Evolutionary conservation across 1,140 invertebrate genomes (phyloP).

Genomic region (Oryctes rhinoceros): DNA sequence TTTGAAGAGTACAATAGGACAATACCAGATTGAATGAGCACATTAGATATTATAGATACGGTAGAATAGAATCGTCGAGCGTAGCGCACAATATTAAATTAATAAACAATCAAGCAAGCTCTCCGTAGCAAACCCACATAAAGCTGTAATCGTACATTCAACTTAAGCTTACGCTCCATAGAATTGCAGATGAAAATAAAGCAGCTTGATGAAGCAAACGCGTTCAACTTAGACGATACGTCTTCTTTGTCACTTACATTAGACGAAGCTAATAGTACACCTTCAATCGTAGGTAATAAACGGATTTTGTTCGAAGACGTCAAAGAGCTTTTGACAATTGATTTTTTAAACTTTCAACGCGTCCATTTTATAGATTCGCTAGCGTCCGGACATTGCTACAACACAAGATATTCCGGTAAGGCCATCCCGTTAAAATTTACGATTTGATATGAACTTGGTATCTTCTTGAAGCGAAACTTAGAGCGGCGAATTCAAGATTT

Average conservation of each 20-base stretch:
- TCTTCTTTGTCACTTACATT: neutral
- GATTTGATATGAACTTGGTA: neutral
- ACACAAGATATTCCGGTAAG: constrained; percentile 37
- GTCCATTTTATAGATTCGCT: neutral
- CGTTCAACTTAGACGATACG: neutral
- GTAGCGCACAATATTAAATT: too few relatives aligned
- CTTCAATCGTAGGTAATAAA: constrained; percentile 25
- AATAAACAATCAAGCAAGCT: constrained; percentile 3
- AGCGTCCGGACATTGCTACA: constrained; percentile 4
- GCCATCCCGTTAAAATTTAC: neutral
- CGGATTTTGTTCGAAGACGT: neutral
- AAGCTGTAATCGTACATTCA: neutral
- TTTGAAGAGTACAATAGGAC: too few relatives aligned
- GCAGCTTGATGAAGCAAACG: neutral
- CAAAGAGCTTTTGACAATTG: neutral
- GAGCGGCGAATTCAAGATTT: neutral
- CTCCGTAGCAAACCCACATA: neutral
- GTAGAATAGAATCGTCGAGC: too few relatives aligned
- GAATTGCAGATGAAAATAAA: neutral
- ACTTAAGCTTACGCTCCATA: neutral
- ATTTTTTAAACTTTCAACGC: neutral
- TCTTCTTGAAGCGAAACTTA: constrained; percentile 13
- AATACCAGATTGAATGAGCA: too few relatives aligned
- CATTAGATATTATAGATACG: too few relatives aligned
- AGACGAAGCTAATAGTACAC: neutral